Evolutionary conservation across 2,113 vertebrate genomes (phyloP).

Genomic region (Phalacrocorax carbo): DNA sequence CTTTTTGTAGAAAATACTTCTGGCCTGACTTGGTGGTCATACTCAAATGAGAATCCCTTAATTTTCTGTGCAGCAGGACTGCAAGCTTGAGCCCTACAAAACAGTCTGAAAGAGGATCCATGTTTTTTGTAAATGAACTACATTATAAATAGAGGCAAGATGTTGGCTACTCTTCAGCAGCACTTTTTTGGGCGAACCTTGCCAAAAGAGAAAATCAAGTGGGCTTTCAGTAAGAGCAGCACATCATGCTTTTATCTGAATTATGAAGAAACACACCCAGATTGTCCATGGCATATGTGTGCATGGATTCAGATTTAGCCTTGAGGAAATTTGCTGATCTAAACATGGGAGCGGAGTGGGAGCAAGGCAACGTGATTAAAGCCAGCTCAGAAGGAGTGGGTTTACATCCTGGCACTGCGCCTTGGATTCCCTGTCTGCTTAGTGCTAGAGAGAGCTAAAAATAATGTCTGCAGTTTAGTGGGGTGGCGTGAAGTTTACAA

Average conservation of each 20-base stretch:
- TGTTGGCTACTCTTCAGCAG: background rate
- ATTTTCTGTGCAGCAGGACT: background rate
- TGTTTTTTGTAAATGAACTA: background rate
- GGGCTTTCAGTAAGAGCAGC: background rate
- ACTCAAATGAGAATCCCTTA: background rate
- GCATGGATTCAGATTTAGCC: background rate
- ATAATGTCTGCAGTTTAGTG: slow-evolving; percentile 4
- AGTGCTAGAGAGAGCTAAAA: slow-evolving; percentile 31
- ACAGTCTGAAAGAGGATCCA: background rate
- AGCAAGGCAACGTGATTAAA: background rate
- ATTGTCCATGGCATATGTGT: background rate
- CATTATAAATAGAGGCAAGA: slow-evolving; percentile 24
- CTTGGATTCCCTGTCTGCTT: background rate
- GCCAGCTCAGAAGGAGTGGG: slow-evolving; percentile 33
- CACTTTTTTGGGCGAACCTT: background rate
- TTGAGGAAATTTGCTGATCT: slow-evolving; percentile 47
- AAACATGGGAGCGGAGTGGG: background rate
- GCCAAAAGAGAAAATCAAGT: slow-evolving; percentile 8
- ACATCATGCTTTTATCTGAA: background rate
- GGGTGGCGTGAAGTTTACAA: background rate
- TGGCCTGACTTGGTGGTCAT: background rate
- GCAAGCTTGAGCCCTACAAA: background rate
- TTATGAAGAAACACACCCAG: background rate
- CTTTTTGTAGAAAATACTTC: background rate
- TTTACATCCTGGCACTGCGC: slow-evolving; percentile 39